phyloP scores from a whole-genome alignment of 2,113 vertebrate genomes.

The Melanerpes aurifrons region DNA sequence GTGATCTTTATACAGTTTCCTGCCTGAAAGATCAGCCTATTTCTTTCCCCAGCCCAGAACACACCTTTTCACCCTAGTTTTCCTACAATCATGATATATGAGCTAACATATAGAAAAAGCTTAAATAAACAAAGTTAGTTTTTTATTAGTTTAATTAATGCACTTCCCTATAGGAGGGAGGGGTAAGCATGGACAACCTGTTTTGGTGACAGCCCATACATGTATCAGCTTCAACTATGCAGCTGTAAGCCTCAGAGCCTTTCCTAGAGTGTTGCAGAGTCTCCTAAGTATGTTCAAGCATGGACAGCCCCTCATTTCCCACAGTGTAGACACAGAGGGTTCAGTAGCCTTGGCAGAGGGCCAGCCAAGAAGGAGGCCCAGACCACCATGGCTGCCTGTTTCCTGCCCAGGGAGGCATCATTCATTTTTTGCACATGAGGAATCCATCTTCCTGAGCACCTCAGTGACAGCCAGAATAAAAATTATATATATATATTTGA shows the following conservation, averaged over 20 bases:
- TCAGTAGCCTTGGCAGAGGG: not conserved
- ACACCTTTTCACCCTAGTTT: not conserved
- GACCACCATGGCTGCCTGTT: fast-evolving
- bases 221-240: not conserved
- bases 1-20: not conserved
- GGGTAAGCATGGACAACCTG: not conserved
- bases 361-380: not conserved
- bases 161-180: not conserved
- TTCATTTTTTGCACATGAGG: not conserved
- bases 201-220: not conserved
- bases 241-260: not conserved
- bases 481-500: not conserved
- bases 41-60: not conserved
- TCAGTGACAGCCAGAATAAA: not conserved
- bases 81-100: not conserved
- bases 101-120: not conserved
- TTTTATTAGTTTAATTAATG: not conserved
- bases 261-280: not conserved
- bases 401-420: not conserved
- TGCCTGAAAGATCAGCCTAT: not conserved
- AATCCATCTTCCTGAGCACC: not conserved
- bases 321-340: not conserved
- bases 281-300: not conserved
- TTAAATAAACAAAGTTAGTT: not conserved
- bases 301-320: not conserved